Base-by-base conservation (phyloP, 1,140 invertebrate genomes). In the Spodoptera frugiperda region DNA sequence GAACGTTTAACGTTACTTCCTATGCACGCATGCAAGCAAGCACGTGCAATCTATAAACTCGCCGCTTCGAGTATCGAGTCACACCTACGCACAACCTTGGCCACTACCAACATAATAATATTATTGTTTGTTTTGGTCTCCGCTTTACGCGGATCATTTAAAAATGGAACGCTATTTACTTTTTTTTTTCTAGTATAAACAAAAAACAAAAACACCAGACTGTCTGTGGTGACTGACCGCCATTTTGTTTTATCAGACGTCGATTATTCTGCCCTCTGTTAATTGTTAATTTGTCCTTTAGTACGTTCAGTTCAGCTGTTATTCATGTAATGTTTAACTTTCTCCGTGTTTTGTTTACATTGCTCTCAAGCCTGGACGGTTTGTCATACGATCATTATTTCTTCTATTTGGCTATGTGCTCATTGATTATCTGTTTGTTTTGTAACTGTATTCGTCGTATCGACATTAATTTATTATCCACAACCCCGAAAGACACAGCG, bases 81-180 rank as follows among this genome's bases (percentile, higher is more conserved):
- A 33, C 59, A 44, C 63, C 63, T 67, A 67, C 63, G 19, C 63
- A 17, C 48, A 48, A 67, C 63, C 63, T 67, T 67, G 63, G 63
- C 63, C 63, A 8, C 17, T 67, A 67, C 48, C 63, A 67, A 67
- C 63, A n/a, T 48, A 4, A 39, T n/a, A 17, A 39, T 61, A 61
- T 51, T 51, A 51, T 61, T 61, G 30, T 61, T 61, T 61, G 57
- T 61, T 61, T 49, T 67, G 44, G 44, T 25, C 33, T 39, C 4
- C 8, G 33, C 4, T 39, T 39, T 67, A 67, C 44, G 30, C 44
- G 59, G n/a, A 44, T 25, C n/a, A 11, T 17, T 25, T 46, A 14
- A 67, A 48, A 25, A 46, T 11, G 19, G 17, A 67, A 46, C 15
- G 15, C 10, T 57, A 12, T 11, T 4, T 2, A 25, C 2, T 8